phyloP scores from a whole-genome alignment of 2,888 invertebrate genomes.

The Lepidocyrtinus sp. region DNA sequence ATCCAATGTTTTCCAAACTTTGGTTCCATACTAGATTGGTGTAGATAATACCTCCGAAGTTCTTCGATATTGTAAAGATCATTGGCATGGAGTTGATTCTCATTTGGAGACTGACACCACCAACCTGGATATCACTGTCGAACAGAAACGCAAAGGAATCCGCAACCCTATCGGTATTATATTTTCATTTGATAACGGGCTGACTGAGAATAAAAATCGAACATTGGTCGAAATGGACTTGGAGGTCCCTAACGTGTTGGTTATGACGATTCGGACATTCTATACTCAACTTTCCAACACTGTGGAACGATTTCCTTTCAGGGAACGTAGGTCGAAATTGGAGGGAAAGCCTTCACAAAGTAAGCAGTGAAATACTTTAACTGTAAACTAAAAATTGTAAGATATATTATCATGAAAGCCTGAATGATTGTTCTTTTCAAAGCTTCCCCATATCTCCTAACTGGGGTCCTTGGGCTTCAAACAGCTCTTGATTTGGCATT shows the following conservation, averaged over 20 bases:
- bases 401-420: no score
- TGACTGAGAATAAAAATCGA: not conserved
- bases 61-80: conserved; percentile 18
- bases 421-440: no score
- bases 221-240: conserved; percentile 11
- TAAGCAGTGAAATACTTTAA: no score
- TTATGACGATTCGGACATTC: conserved; percentile 40
- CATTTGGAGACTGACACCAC: not conserved
- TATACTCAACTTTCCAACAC: conserved; percentile 51
- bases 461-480: conserved; percentile 54
- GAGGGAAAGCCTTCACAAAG: no score
- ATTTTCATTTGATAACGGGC: conserved; percentile 44
- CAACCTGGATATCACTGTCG: not conserved
- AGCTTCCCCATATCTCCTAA: conserved; percentile 40
- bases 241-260: conserved; percentile 31
- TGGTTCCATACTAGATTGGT: no score
- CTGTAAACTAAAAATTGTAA: no score
- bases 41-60: conserved; percentile 26
- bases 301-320: conserved; percentile 51
- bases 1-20: no score
- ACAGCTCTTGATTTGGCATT: conserved; percentile 52
- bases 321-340: conserved; percentile 27
- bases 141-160: not conserved
- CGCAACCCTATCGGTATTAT: conserved; percentile 48
- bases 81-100: not conserved